These are phyloP conservation scores for Malacosoma neustria DNA, from an alignment of 2,888 invertebrate genomes.

Conservation along the genomic window DNA sequence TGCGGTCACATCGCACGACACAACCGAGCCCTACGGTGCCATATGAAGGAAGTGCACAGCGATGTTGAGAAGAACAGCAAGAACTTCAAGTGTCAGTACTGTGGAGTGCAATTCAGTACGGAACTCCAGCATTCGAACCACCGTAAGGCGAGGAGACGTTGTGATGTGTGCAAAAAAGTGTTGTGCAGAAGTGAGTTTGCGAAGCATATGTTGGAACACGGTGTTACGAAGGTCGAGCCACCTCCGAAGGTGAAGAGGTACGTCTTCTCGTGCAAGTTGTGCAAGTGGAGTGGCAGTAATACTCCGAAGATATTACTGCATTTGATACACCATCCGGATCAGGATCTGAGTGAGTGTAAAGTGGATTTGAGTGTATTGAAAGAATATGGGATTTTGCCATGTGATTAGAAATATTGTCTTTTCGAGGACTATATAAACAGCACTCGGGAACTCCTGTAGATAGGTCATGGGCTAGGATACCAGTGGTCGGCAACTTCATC, in stretches of 20 bases:
- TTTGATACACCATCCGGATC: conserved; percentile 54
- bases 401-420: too few species aligned
- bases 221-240: neutral
- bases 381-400: conserved; percentile 17
- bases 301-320: conserved; percentile 40
- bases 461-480: too few species aligned
- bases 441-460: too few species aligned
- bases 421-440: too few species aligned
- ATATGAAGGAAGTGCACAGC: conserved; percentile 12
- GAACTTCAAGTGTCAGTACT: conserved; percentile 9
- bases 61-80: neutral
- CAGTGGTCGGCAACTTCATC: too few species aligned
- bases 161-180: conserved; percentile 1
- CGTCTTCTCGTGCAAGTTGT: conserved; percentile 31
- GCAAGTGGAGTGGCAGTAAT: conserved; percentile 32
- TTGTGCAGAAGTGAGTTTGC: conserved; percentile 14
- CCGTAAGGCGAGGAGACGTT: conserved; percentile 2
- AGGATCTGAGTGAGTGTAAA: conserved; percentile 25
- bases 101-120: conserved; percentile 4
- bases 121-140: neutral
- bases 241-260: conserved; percentile 8
- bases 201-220: conserved; percentile 16
- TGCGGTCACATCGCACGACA: conserved; percentile 43
- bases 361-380: conserved; percentile 31
- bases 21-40: conserved; percentile 21